Evolutionary conservation across 2,113 vertebrate species (phyloP).

Genomic region (Athene noctua): DNA sequence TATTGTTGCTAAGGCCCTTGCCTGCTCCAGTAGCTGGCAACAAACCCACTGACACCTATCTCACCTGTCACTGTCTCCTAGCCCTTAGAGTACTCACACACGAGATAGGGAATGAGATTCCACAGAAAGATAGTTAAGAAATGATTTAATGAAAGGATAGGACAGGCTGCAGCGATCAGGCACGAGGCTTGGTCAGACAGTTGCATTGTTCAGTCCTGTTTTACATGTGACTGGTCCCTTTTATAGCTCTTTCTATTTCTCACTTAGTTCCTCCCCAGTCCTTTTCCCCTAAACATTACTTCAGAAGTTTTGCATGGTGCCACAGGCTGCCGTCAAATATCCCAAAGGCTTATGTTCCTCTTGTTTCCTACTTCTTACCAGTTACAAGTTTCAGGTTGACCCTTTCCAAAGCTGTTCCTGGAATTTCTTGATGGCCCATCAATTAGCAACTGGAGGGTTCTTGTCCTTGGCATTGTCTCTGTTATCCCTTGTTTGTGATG

Average conservation of each 20-base stretch:
- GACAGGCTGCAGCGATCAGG: too few species aligned
- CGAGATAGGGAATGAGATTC: background rate
- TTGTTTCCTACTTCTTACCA: background rate
- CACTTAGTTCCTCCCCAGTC: background rate
- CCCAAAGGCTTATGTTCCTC: background rate
- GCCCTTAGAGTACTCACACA: background rate
- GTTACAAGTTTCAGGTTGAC: background rate
- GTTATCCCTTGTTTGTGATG: background rate
- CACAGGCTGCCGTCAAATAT: background rate
- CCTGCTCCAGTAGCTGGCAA: background rate
- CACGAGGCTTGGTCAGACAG: background rate
- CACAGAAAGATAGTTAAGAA: background rate
- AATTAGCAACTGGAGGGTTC: background rate
- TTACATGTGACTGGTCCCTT: background rate
- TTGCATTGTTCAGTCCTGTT: too few species aligned
- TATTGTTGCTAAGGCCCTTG: background rate
- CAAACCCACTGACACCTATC: background rate
- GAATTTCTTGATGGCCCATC: background rate
- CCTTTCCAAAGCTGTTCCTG: background rate
- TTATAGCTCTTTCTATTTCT: too few species aligned
- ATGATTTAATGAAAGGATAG: background rate
- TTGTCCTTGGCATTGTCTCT: background rate
- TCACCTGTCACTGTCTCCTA: background rate
- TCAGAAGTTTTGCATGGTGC: background rate
- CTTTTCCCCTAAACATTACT: background rate